A percentile compares a stretch with the other conserved stretches of the same genome.
These are phyloP conservation scores for Apodemus sylvaticus DNA, from an alignment of 2,113 vertebrate species.

Conservation along the genomic window DNA sequence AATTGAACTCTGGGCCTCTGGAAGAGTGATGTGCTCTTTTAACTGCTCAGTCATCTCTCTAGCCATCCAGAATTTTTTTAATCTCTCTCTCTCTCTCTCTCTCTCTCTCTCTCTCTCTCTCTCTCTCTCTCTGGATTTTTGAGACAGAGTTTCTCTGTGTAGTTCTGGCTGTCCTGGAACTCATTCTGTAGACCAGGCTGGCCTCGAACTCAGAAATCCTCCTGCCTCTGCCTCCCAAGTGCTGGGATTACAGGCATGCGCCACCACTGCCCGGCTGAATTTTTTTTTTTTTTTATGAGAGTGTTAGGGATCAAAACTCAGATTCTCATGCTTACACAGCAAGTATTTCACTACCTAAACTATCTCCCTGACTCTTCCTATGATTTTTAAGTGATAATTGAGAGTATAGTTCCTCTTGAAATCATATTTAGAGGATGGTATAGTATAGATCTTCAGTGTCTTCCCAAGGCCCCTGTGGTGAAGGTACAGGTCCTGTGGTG, in stretches of 20 bases:
- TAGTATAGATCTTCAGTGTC: background rate
- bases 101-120: too few species aligned
- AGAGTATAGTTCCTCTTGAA: background rate
- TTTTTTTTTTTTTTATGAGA: background rate
- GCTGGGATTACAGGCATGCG: too few species aligned
- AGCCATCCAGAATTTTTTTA: background rate
- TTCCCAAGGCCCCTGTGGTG: background rate
- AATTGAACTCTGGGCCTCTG: background rate
- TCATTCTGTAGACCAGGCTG: too few species aligned
- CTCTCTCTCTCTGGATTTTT: too few species aligned
- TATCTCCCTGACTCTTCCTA: background rate
- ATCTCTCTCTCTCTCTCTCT: too few species aligned
- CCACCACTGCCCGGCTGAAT: too few species aligned
- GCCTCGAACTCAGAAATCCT: too few species aligned
- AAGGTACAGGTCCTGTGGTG: background rate
- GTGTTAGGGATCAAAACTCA: background rate
- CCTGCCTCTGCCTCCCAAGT: too few species aligned
- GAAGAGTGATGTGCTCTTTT: background rate
- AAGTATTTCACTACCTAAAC: background rate
- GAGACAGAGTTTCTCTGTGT: too few species aligned
- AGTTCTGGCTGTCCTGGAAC: too few species aligned
- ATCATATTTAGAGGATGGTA: background rate
- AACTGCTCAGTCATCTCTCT: background rate
- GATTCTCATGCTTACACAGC: background rate
- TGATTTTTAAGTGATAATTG: background rate